Percentiles rank a stretch among this genome's conserved stretches.
phyloP scores from a whole-genome alignment of 2,113 vertebrate species.

The Stegostoma tigrinum region DNA sequence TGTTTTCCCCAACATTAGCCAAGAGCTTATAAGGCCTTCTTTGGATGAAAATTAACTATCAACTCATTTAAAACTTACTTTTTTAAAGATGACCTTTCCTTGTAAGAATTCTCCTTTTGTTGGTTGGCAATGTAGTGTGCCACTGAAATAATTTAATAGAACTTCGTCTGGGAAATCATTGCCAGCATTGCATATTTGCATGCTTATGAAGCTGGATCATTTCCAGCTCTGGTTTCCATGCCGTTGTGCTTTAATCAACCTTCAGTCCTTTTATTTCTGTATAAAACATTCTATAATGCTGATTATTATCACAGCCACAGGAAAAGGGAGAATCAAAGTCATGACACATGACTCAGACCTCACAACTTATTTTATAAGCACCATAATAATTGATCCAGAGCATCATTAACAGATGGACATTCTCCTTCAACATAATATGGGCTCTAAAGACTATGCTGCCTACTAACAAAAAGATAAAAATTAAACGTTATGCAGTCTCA shows the following conservation, averaged over 20 bases:
- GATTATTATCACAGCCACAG: neutral
- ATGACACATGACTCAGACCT: neutral
- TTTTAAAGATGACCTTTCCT: neutral
- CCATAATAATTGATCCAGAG: neutral
- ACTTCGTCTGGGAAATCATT: neutral
- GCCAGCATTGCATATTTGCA: neutral
- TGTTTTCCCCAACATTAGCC: neutral
- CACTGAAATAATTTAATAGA: neutral
- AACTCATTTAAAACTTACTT: neutral
- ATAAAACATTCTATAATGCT: neutral
- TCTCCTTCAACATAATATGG: neutral
- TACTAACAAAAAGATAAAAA: slow-evolving; percentile 7
- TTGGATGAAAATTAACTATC: neutral
- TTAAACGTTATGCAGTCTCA: neutral
- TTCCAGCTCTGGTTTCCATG: neutral
- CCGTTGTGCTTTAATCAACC: neutral
- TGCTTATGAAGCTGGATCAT: neutral
- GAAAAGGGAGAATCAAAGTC: slow-evolving; percentile 18
- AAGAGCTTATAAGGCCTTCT: neutral
- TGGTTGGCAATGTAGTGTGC: neutral
- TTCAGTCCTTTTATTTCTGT: neutral
- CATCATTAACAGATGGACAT: slow-evolving; percentile 11
- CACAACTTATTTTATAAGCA: neutral
- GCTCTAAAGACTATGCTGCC: neutral
- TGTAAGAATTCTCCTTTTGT: neutral